Evolutionary conservation across 2,888 invertebrate species (phyloP), one percentile per base, ranked within the genome.

Genomic region (Linnaemya tessellans): DNA sequence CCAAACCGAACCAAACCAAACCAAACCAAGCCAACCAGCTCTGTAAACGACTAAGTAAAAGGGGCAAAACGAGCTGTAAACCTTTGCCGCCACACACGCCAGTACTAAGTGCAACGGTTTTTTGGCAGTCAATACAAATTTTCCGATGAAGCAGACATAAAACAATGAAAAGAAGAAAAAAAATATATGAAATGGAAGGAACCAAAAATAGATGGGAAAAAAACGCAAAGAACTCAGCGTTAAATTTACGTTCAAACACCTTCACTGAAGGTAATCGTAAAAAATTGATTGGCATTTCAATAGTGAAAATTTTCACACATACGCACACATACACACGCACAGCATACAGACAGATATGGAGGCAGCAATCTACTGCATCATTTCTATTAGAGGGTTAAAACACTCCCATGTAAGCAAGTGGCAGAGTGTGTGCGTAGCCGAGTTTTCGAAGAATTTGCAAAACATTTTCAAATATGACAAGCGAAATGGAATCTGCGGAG

Each of bases 231-330:
- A 67, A 80, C 74, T 73, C 74, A 51, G 79, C 73, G 80, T 87
- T 67, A 87, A 87, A 80, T 85, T 86, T 88, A 87, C 87, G 82
- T 84, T 86, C 87, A 88, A 84, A 88, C 87, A 88, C 88, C 87
- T 90, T 87, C 60, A 65, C 71, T 88, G 87, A 86, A 88, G 88
- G 88, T 90, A 90, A 90, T 89, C 90, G 89, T 90, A 89, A 88
- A 90, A 89, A 90, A 90, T 90, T 90, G 90, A 90, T 90, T 90
- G 90, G 89, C 90, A 90, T 89, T 89, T 90, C 90, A 89, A 89
- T 90, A 90, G 90, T 67, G 68, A 84, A 84, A 56, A 80, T 51
- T 35, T 78, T 70, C 49, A 68, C 75, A 78, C 77, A 67, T 62
- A 75, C 80, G 60, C 58, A 30, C 30, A 30, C 30, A 46, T 58